Evolutionary conservation across 1,140 invertebrate species (phyloP).

Genomic region (Diorhabda carinulata): DNA sequence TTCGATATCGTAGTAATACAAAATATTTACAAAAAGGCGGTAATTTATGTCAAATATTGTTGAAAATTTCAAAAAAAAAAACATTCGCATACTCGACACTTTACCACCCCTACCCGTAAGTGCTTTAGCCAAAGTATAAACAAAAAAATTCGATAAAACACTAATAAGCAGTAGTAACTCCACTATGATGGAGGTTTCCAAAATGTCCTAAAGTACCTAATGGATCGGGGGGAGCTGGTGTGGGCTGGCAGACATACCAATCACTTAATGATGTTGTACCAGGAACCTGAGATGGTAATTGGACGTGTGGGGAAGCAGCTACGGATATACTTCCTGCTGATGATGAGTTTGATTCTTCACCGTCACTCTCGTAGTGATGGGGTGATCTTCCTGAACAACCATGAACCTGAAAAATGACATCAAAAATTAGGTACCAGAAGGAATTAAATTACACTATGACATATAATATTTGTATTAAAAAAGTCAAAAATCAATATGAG

Average conservation of each 20-base stretch:
- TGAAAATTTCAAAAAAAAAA: no score
- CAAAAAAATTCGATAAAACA: not conserved
- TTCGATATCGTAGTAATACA: no score
- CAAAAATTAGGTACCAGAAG: no score
- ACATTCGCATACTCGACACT: no score
- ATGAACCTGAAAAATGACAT: conserved; percentile 51
- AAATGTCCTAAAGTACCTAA: conserved; percentile 55
- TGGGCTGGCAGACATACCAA: conserved; percentile 56
- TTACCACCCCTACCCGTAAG: no score
- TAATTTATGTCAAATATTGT: no score
- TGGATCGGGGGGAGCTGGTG: conserved; percentile 48
- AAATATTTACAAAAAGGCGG: no score
- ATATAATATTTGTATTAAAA: no score
- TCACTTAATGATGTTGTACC: conserved; percentile 54
- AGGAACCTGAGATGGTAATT: conserved; percentile 41
- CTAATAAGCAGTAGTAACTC: conserved; percentile 54
- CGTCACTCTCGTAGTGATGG: conserved; percentile 56
- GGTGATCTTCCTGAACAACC: conserved; percentile 50
- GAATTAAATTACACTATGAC: no score
- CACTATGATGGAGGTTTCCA: conserved; percentile 52
- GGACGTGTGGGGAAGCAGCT: conserved; percentile 50
- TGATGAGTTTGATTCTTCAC: conserved; percentile 57
- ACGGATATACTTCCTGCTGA: conserved; percentile 50
- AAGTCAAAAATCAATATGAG: no score
- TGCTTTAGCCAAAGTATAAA: no score